Evolutionary conservation across 92 coral and sea anemone genomes (phyloP), one percentile per base, ranked within the genome.

Genomic region (Porites cylindrica): DNA sequence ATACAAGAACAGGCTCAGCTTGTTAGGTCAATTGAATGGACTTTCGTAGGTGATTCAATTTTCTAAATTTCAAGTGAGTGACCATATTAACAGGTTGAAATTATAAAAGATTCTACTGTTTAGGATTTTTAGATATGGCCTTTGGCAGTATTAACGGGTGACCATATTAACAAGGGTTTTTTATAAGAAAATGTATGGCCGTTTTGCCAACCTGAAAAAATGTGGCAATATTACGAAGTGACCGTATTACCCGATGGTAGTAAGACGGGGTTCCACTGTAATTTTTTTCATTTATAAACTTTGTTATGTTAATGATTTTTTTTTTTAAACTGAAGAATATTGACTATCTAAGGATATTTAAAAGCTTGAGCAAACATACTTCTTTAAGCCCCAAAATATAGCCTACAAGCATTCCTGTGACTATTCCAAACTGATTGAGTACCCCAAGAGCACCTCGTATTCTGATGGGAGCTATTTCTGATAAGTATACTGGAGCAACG

Each of bases 391-490:
- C 98, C 81, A 97, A 90, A 12, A 97, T 82, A 73, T 86, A 90
- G 74, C 97, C 99, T 26, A 94, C 58, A 53, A 97, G 85, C 6
- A 93, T 54, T n/a, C 99, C 99, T 82, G 84, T 82, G 56, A 95
- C 97, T 79, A 97, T 93, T 10, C 99, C 99, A 89, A 97, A 92
- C 83, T 97, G 99, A 75, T 95, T 97, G 53, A 95, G 87, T 4
- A 94, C 93, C 14, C 99, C 98, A 51, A 95, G 61, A 8, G 98
- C 91, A 18, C 99, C 99, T 80, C 99, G 89, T 20, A 97, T 61
- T 47, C 84, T 89, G 20, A 94, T 86, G 59, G 99, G 99, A 19
- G 99, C 95, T 83, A 97, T 95, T 80, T 97, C 99, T n/a, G 99
- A 97, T 81, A 97, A 86, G 76, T 90, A 97, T 79, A 97, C 88